Evolutionary conservation across 2,888 invertebrate species (phyloP).

Genomic region (Erebia palarica): DNA sequence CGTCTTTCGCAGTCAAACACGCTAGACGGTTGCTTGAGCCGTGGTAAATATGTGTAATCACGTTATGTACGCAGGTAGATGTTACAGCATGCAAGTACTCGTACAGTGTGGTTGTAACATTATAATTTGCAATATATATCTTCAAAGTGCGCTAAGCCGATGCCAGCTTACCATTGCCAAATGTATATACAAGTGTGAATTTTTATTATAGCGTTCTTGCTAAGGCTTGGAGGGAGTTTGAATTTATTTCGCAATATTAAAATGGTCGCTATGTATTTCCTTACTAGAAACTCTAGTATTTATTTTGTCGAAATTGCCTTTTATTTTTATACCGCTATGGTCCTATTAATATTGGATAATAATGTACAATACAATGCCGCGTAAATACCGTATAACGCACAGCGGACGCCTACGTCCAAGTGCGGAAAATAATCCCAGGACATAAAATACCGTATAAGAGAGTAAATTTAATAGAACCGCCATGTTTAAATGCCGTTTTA

Average conservation of each 20-base stretch:
- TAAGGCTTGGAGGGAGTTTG: constrained; percentile 32
- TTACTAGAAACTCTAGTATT: neutral
- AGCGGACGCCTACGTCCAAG: no score
- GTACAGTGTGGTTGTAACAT: constrained; percentile 1
- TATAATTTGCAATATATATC: constrained; percentile 21
- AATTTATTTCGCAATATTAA: constrained; percentile 35
- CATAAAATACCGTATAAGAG: no score
- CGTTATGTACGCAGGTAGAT: neutral
- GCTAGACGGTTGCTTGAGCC: neutral
- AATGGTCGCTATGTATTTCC: constrained; percentile 26
- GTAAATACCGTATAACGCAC: no score
- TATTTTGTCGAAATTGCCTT: neutral
- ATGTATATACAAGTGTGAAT: constrained; percentile 48
- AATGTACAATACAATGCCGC: no score
- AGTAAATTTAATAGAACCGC: no score
- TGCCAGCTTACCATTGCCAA: constrained; percentile 46
- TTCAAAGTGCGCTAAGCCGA: constrained; percentile 37
- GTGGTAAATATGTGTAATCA: neutral
- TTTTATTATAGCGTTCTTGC: constrained; percentile 41
- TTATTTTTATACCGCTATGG: no score
- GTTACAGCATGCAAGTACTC: neutral
- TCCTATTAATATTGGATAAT: no score
- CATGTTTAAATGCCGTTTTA: no score
- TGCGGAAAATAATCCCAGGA: no score
- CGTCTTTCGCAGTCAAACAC: no score